Evolutionary conservation across 2,113 vertebrate genomes (phyloP).

Genomic region (Toxotes chatareus): DNA sequence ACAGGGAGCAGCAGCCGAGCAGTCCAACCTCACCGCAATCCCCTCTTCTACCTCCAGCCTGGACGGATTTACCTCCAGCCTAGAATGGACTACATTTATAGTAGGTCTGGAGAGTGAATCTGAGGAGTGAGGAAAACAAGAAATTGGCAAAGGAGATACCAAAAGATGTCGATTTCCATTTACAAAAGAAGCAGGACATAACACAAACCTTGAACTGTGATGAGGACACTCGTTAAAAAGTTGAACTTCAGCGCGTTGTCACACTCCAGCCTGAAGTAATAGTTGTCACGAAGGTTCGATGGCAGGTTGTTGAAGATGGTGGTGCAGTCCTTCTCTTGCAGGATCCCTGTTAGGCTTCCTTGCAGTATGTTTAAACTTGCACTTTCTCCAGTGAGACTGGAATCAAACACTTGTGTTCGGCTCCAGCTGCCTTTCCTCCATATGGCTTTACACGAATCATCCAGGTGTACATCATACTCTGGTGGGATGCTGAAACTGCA

Average conservation of each 20-base stretch:
- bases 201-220: conserved; percentile 58
- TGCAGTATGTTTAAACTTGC: conserved; percentile 44
- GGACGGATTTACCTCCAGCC: conserved; percentile 23
- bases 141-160: neutral
- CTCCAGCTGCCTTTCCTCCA: conserved; percentile 63
- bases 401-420: conserved; percentile 64
- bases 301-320: conserved; percentile 68
- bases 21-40: conserved; percentile 59
- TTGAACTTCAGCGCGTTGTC: conserved; percentile 56
- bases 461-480: conserved; percentile 31
- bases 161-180: neutral
- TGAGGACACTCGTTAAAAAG: conserved; percentile 35
- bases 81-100: conserved; percentile 2
- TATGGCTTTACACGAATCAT: conserved; percentile 61
- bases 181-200: neutral
- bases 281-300: conserved; percentile 26
- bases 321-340: conserved; percentile 72
- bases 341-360: conserved; percentile 62
- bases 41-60: conserved; percentile 69
- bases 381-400: conserved; percentile 50
- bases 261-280: conserved; percentile 75
- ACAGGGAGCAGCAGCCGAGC: conserved; percentile 66
- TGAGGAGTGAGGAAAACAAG: conserved; percentile 28
- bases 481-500: conserved; percentile 63
- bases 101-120: conserved; percentile 56